Evolutionary conservation across 1,140 invertebrate species (phyloP).

Genomic region (Acromyrmex echinatior): DNA sequence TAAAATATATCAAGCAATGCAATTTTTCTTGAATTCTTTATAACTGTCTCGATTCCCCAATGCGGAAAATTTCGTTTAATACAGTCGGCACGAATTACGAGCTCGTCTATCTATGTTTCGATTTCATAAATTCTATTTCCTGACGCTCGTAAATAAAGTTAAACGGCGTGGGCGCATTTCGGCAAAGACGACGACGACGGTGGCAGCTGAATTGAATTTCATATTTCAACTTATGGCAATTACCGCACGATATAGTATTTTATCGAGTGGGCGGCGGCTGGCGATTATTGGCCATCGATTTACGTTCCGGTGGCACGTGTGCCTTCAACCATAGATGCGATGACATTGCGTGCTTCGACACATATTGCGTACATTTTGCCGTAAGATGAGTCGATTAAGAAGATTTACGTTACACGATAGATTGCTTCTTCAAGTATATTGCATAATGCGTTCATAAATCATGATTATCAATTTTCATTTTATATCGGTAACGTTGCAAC

Average conservation of each 20-base stretch:
- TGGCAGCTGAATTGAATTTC: constrained; percentile 53
- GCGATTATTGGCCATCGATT: constrained; percentile 54
- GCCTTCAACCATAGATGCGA: not conserved
- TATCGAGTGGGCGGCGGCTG: constrained; percentile 59
- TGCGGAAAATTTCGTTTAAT: not conserved
- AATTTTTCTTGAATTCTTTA: not conserved
- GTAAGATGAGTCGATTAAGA: not conserved
- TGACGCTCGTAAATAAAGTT: constrained; percentile 36
- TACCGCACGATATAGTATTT: constrained; percentile 42
- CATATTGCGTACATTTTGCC: constrained; percentile 10
- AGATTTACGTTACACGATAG: not conserved
- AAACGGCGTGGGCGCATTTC: constrained; percentile 34
- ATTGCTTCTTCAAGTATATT: not conserved
- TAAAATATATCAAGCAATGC: not conserved
- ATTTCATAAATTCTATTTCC: constrained; percentile 45
- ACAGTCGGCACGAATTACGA: not conserved
- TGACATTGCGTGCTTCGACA: constrained; percentile 12
- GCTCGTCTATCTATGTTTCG: not conserved
- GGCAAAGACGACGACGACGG: constrained; percentile 9
- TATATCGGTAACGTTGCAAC: not conserved
- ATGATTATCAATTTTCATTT: too few relatives aligned
- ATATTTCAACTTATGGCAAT: constrained; percentile 61
- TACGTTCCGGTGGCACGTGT: constrained; percentile 41
- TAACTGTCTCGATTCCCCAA: not conserved
- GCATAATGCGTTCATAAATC: not conserved